These are phyloP conservation scores for Bombus pyrosoma DNA, from an alignment of 1,140 invertebrate genomes.

Conservation along the genomic window DNA sequence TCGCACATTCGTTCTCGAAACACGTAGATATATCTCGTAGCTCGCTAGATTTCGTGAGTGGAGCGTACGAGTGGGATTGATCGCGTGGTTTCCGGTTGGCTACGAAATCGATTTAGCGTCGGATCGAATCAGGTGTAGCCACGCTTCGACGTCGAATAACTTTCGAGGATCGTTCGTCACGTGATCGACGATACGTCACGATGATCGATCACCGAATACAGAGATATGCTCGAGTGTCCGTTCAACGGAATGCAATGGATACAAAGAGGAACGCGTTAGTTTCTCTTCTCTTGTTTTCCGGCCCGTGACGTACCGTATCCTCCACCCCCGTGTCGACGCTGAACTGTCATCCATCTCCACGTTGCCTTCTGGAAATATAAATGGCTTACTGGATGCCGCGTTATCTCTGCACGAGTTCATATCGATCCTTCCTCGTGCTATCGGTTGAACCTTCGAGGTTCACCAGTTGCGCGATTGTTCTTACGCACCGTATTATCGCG, in stretches of 20 bases:
- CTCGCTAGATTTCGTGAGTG: neutral
- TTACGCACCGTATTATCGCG: no score
- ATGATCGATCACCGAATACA: constrained; percentile 57
- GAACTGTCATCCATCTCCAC: constrained; percentile 42
- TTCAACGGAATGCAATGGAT: constrained; percentile 25
- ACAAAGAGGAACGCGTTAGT: neutral
- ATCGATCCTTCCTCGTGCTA: neutral
- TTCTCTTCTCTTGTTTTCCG: constrained; percentile 11
- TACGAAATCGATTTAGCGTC: constrained; percentile 15
- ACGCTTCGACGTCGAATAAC: neutral
- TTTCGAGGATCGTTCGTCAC: constrained; percentile 18
- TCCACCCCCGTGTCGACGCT: neutral
- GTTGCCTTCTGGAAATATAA: constrained; percentile 38
- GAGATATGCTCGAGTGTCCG: constrained; percentile 41
- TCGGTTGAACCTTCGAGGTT: neutral
- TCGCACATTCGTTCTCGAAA: no score
- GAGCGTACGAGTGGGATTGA: constrained; percentile 9
- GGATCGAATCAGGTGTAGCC: constrained; percentile 15
- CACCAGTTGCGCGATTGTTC: no score
- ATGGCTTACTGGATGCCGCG: constrained; percentile 11
- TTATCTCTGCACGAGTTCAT: constrained; percentile 15
- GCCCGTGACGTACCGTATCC: constrained; percentile 1
- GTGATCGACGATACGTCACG: constrained; percentile 55
- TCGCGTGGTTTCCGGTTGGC: neutral
- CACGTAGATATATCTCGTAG: neutral